Base-by-base conservation (phyloP, 2,888 invertebrate genomes). In the Odontothrips loti region DNA sequence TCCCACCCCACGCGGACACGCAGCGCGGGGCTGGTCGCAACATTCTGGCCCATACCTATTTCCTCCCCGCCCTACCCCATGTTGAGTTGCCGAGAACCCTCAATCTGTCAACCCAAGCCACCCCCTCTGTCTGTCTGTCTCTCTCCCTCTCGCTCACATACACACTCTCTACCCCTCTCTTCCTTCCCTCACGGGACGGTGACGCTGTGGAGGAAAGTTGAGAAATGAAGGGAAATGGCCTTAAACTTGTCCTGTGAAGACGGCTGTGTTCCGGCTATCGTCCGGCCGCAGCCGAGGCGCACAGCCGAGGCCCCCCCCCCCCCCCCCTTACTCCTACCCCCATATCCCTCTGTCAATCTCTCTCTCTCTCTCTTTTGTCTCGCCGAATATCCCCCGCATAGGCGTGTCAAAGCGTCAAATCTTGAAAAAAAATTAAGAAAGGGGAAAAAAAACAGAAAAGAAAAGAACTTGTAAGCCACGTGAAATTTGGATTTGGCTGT, bases 161-260 rank as follows among this genome's bases (percentile, higher is more conserved):
- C n/a, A n/a, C n/a, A n/a, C 58, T 20, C 4, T 58, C 17, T 15
- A 15, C 20, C 58, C 17, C 17, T 58, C 58, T 43, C 58, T n/a
- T 15, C 15, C 58, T 58, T 17, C 58, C 58, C 58, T 58, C 58
- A 0, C 58, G 58, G 58, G 58, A 58, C 58, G 58, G 58, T 6
- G 58, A 58, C 58, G n/a, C n/a, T n/a, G n/a, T n/a, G 58, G 58
- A 27, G 68, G 68, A 75, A 27, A 75, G 23, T 75, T 75, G 68
- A 75, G 68, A 75, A 75, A 75, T 75, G 68, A 75, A 75, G 68
- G 68, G 68, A 75, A 75, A 75, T 75, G 68, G 68, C 68, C 68
- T 75, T 75, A 75, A 75, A 75, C 68, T 75, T 75, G 68, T 75
- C 68, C 34, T 9, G 68, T 75, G 68, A 75, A 27, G 68, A 75